A percentile compares a stretch with the other conserved stretches of the same genome.
phyloP scores from a whole-genome alignment of 2,888 invertebrate species.

The Drosophila emarginata region DNA sequence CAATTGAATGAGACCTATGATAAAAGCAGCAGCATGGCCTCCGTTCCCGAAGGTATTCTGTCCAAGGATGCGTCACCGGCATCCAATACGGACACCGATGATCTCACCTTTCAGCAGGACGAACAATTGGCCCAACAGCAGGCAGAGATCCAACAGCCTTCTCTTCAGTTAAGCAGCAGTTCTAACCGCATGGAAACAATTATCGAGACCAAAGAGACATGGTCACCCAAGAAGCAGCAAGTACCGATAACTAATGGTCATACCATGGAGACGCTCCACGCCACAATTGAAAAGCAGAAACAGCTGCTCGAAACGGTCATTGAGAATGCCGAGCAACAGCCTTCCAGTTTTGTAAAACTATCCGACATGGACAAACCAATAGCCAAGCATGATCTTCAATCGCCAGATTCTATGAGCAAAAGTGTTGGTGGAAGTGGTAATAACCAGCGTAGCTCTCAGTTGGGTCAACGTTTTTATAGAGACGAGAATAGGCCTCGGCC shows the following conservation, averaged over 20 bases:
- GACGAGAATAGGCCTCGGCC: constrained; percentile 83
- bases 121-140: constrained; percentile 74
- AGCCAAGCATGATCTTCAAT: constrained; percentile 83
- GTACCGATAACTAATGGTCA: constrained; percentile 60
- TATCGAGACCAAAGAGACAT: constrained; percentile 82
- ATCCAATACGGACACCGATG: constrained; percentile 82
- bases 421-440: constrained; percentile 76
- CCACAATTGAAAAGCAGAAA: constrained; percentile 81
- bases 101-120: constrained; percentile 82
- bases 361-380: constrained; percentile 90
- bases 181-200: constrained; percentile 82
- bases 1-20: constrained; percentile 83
- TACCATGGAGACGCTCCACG: constrained; percentile 80
- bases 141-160: constrained; percentile 43
- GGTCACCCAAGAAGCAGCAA: constrained; percentile 80
- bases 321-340: constrained; percentile 79
- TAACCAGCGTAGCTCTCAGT: constrained; percentile 71
- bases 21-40: constrained; percentile 82
- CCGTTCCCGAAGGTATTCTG: constrained; percentile 81
- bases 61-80: constrained; percentile 82
- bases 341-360: constrained; percentile 87
- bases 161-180: constrained; percentile 64
- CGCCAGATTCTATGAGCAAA: constrained; percentile 80
- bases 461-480: constrained; percentile 79
- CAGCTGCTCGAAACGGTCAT: constrained; percentile 82